These are phyloP conservation scores for Magallana angulata DNA, from an alignment of 1,140 invertebrate species.

Conservation along the genomic window DNA sequence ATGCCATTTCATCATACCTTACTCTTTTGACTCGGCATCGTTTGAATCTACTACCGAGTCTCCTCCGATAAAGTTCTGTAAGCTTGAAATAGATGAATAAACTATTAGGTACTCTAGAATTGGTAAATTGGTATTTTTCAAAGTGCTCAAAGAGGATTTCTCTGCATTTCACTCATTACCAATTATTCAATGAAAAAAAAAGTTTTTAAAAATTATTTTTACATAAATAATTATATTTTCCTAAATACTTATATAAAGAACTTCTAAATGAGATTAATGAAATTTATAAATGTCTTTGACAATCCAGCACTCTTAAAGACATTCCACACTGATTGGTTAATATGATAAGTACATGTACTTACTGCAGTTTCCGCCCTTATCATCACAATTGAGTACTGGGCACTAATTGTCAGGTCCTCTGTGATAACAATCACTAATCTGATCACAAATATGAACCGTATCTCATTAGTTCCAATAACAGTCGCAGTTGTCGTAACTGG, in stretches of 20 bases:
- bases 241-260: no score
- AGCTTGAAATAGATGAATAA: not conserved
- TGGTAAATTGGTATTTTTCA: no score
- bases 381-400: constrained; percentile 6
- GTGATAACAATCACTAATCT: not conserved
- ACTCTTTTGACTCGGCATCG: not conserved
- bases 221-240: no score
- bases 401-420: not conserved
- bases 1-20: not conserved
- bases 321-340: no score
- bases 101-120: no score
- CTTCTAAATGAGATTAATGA: no score
- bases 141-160: no score
- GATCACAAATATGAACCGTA: not conserved
- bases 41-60: not conserved
- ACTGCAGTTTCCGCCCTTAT: constrained; percentile 3
- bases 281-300: no score
- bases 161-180: no score
- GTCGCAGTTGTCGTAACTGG: not conserved
- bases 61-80: not conserved
- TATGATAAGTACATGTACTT: not conserved
- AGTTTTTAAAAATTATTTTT: no score
- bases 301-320: no score
- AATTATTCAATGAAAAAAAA: no score
- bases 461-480: not conserved